phyloP scores from a whole-genome alignment of 2,797 vertebrate genomes.

The Aselliscus stoliczkanus region DNA sequence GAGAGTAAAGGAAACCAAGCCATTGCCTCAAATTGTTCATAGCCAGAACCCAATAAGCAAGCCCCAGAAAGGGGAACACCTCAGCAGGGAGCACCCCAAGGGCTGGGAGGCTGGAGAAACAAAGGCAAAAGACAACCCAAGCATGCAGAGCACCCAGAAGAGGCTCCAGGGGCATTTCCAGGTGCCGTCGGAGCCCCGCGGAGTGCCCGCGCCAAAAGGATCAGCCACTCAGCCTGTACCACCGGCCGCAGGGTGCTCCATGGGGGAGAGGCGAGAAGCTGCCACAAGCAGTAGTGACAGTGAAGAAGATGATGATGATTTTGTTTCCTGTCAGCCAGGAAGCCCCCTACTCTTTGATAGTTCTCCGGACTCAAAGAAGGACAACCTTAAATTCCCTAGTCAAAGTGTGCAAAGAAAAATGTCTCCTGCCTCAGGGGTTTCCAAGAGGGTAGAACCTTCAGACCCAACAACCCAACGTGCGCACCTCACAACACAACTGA shows the following conservation, averaged over 20 bases:
- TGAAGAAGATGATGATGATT: slow-evolving; percentile 73
- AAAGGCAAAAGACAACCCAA: not conserved
- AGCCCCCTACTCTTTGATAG: slow-evolving; percentile 42
- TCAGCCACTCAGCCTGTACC: not conserved
- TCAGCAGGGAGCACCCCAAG: not conserved
- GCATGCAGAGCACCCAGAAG: not conserved
- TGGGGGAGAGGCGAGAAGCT: not conserved
- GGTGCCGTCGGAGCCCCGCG: rapidly evolving
- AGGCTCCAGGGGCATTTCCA: not conserved
- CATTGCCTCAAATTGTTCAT: not conserved
- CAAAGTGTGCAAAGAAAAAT: slow-evolving; percentile 77
- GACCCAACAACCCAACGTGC: slow-evolving; percentile 77
- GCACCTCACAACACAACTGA: slow-evolving; percentile 86
- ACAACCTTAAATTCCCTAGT: slow-evolving; percentile 14
- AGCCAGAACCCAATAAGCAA: slow-evolving; percentile 4
- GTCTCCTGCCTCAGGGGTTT: slow-evolving; percentile 80
- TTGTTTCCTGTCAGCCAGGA: slow-evolving; percentile 78
- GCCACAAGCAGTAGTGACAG: slow-evolving; percentile 18
- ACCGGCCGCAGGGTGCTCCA: rapidly evolving
- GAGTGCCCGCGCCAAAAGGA: not conserved
- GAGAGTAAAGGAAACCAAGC: slow-evolving; percentile 3
- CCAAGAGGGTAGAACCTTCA: slow-evolving; percentile 50
- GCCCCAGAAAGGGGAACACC: not conserved
- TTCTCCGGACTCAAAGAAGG: slow-evolving; percentile 60
- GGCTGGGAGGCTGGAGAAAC: not conserved